These are phyloP conservation scores for Sebastes ruberrimus DNA, from an alignment of 2,797 vertebrate genomes.

Conservation along the genomic window DNA sequence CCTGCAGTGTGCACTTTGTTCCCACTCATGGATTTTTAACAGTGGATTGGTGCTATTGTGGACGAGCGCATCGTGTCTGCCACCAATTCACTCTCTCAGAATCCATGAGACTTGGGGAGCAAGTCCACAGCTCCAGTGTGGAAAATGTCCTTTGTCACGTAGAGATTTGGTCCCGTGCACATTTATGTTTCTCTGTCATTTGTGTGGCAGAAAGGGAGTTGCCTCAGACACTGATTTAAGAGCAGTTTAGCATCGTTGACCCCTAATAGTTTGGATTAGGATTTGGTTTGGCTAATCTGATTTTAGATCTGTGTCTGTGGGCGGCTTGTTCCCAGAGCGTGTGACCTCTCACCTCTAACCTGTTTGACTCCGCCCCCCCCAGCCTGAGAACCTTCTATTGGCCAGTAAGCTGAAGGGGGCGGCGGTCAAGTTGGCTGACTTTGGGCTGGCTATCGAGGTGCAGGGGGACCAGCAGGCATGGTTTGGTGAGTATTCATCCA, in stretches of 20 bases:
- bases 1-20: conserved; percentile 63
- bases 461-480: conserved; percentile 98
- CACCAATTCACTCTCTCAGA: conserved; percentile 37
- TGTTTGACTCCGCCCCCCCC: conserved; percentile 82
- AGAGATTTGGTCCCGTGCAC: conserved; percentile 70
- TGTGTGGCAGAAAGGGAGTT: conserved; percentile 72
- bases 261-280: conserved; percentile 69
- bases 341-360: conserved; percentile 81
- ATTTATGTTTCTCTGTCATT: conserved; percentile 70
- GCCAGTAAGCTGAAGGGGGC: conserved; percentile 98
- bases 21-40: conserved; percentile 68
- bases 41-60: conserved; percentile 39
- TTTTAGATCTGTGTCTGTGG: conserved; percentile 79
- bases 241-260: conserved; percentile 74
- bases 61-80: conserved; percentile 9
- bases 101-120: conserved; percentile 58
- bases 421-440: conserved; percentile 97
- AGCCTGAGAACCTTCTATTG: conserved; percentile 98
- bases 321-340: conserved; percentile 70
- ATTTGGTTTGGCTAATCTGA: conserved; percentile 78
- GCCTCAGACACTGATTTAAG: conserved; percentile 77
- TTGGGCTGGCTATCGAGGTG: conserved; percentile 98
- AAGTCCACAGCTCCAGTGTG: conserved; percentile 50
- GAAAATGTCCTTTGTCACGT: conserved; percentile 52
- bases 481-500: conserved; percentile 91